Evolutionary conservation across 1,140 invertebrate species (phyloP).

Genomic region (Eriosoma lanigerum): DNA sequence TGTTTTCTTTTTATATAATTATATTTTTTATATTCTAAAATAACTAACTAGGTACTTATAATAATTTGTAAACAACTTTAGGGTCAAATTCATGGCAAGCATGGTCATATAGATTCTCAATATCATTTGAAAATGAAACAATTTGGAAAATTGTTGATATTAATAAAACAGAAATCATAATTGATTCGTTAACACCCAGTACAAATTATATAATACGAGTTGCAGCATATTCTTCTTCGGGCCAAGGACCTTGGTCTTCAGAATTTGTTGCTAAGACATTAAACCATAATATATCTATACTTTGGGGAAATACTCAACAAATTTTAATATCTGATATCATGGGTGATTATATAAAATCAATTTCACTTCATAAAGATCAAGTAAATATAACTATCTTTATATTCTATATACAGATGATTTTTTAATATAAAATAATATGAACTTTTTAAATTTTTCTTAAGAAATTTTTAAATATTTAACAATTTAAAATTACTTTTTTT

Average conservation of each 20-base stretch:
- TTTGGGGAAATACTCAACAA: slow-evolving; percentile 74
- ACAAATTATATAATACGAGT: slow-evolving; percentile 77
- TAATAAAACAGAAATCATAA: slow-evolving; percentile 64
- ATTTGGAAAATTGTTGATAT: slow-evolving; percentile 63
- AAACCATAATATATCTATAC: slow-evolving; percentile 59
- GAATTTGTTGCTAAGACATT: slow-evolving; percentile 72
- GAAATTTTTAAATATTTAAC: too few species aligned
- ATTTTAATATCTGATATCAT: slow-evolving; percentile 72
- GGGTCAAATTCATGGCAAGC: slow-evolving; percentile 76
- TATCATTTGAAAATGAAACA: slow-evolving; percentile 65
- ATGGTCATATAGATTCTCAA: slow-evolving; percentile 81
- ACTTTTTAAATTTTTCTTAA: too few species aligned
- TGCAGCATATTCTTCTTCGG: slow-evolving; percentile 73
- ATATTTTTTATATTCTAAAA: too few species aligned
- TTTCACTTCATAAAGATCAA: slow-evolving; percentile 23
- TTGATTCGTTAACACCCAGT: slow-evolving; percentile 70
- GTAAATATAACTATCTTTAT: not conserved
- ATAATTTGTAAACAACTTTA: slow-evolving; percentile 53
- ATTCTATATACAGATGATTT: not conserved
- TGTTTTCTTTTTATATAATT: too few species aligned
- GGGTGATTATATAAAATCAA: slow-evolving; percentile 63
- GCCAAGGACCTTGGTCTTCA: slow-evolving; percentile 79
- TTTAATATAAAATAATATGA: too few species aligned
- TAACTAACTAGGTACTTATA: not conserved
- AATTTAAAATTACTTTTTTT: too few species aligned